Evolutionary conservation across 2,797 vertebrate species (phyloP).

Genomic region (Dipus sagitta): DNA sequence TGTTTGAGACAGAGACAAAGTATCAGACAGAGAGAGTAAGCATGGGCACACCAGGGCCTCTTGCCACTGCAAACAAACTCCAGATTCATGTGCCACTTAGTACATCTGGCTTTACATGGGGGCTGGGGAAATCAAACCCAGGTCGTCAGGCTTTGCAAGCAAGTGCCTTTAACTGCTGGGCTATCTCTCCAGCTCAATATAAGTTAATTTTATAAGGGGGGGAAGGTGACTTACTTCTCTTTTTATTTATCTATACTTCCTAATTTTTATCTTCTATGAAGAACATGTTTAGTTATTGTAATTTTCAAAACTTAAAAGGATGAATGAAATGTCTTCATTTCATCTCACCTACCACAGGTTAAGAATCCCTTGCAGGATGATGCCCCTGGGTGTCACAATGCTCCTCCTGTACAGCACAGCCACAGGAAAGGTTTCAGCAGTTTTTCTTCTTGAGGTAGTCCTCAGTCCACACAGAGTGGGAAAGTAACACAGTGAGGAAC

Average conservation of each 20-base stretch:
- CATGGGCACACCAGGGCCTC: too few relatives aligned
- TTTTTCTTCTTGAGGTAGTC: neutral
- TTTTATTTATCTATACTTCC: conserved; percentile 6
- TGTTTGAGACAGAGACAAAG: too few relatives aligned
- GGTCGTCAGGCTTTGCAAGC: too few relatives aligned
- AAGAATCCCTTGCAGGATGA: fast-evolving
- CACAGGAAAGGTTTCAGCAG: too few relatives aligned
- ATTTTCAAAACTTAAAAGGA: conserved; percentile 56
- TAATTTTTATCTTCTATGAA: neutral
- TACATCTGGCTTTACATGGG: too few relatives aligned
- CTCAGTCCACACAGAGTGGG: neutral
- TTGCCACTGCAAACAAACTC: too few relatives aligned
- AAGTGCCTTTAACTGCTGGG: too few relatives aligned
- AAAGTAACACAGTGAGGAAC: neutral
- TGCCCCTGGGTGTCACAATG: neutral
- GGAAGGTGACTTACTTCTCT: neutral
- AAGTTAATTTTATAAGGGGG: neutral
- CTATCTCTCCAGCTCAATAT: too few relatives aligned
- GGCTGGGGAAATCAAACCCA: too few relatives aligned
- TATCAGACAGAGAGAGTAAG: too few relatives aligned
- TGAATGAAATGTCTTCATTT: neutral
- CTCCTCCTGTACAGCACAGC: neutral
- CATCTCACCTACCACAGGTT: neutral
- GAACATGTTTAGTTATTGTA: neutral
- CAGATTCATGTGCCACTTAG: too few relatives aligned